These are phyloP conservation scores for Ailuropoda melanoleuca DNA, from an alignment of 2,113 vertebrate species.

Conservation along the genomic window DNA sequence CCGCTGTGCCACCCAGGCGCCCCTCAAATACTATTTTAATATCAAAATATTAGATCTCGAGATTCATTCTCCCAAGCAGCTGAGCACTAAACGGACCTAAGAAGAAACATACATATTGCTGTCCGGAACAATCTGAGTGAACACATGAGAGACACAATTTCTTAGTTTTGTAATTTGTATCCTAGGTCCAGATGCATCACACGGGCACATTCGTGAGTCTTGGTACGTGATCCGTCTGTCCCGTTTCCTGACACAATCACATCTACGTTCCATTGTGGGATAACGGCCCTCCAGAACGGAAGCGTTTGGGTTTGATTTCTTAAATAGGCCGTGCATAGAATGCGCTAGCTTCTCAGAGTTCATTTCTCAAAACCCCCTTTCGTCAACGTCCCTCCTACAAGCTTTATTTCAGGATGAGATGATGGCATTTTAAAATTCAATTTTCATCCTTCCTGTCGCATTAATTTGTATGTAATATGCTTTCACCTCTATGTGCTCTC, in stretches of 20 bases:
- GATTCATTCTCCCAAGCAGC: not conserved
- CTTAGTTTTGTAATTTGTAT: not conserved
- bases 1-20: too few species aligned
- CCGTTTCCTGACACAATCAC: not conserved
- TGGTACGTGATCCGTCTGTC: too few species aligned
- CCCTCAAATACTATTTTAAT: not conserved
- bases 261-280: not conserved
- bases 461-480: not conserved
- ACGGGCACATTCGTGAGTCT: accelerated
- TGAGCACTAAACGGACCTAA: not conserved
- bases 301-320: not conserved
- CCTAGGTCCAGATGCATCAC: accelerated
- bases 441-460: conserved; percentile 18
- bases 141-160: accelerated
- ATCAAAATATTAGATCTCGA: not conserved
- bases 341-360: not conserved
- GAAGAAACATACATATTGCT: not conserved
- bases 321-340: too few species aligned
- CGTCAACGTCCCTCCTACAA: not conserved
- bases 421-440: conserved; percentile 11
- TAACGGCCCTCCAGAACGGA: not conserved
- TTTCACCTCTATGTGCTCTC: conserved; percentile 3
- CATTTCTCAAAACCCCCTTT: not conserved
- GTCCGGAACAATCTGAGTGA: not conserved
- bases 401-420: not conserved